Conservation (phyloP, 2,113 vertebrate genomes). For the Shinisaurus crocodilurus region DNA sequence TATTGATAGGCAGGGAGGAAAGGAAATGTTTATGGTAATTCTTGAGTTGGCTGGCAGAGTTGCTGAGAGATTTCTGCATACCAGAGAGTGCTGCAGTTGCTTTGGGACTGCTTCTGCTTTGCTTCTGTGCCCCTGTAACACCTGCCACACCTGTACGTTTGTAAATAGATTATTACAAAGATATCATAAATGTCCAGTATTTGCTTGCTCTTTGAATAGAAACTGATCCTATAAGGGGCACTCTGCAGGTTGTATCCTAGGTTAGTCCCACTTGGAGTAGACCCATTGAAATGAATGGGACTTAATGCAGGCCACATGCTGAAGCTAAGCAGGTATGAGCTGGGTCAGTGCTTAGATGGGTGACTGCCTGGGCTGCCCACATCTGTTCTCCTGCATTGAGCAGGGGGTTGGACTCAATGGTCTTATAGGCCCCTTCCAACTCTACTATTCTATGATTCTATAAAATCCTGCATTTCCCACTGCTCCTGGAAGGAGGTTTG, state of each 20-base stretch:
- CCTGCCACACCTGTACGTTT: background rate
- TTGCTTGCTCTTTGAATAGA: background rate
- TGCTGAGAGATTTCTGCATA: background rate
- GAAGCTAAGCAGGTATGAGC: too few relatives aligned
- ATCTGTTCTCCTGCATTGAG: too few relatives aligned
- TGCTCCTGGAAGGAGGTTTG: background rate
- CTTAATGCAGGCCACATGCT: too few relatives aligned
- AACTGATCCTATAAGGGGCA: background rate
- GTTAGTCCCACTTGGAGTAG: too few relatives aligned
- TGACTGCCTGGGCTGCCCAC: too few relatives aligned
- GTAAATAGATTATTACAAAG: background rate
- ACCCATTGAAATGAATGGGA: too few relatives aligned
- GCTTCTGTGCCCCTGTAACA: background rate
- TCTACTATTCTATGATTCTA: too few relatives aligned
- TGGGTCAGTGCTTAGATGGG: too few relatives aligned
- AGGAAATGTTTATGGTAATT: background rate
- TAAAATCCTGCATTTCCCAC: background rate
- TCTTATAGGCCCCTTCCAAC: too few relatives aligned
- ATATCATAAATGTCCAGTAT: background rate
- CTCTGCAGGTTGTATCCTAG: too few relatives aligned
- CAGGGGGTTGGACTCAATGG: too few relatives aligned
- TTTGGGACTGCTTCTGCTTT: background rate
- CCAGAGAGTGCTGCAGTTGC: background rate
- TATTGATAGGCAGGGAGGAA: background rate
- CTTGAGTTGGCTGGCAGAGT: background rate